phyloP scores from a whole-genome alignment of 2,888 invertebrate genomes.

The Athetis lepigone region DNA sequence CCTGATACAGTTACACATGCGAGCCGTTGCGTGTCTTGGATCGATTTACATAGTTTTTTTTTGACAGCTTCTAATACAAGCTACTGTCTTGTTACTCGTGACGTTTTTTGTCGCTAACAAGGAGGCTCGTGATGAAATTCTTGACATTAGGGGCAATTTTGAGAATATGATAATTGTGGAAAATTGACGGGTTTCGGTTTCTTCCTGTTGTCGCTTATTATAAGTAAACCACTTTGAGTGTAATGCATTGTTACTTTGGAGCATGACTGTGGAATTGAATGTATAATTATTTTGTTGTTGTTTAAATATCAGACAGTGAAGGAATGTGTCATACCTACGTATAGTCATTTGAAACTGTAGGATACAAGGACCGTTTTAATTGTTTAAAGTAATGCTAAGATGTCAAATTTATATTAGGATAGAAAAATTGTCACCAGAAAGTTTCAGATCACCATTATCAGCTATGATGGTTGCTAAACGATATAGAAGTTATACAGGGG shows the following conservation, averaged over 20 bases:
- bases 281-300: constrained; percentile 21
- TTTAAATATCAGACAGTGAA: not conserved
- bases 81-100: constrained; percentile 85
- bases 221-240: constrained; percentile 53
- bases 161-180: constrained; percentile 66
- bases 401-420: too few species aligned
- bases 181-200: constrained; percentile 55
- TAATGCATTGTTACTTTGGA: constrained; percentile 28
- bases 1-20: constrained; percentile 67
- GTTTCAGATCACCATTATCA: too few species aligned
- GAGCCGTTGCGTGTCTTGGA: constrained; percentile 81
- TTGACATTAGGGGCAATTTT: constrained; percentile 71
- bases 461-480: too few species aligned
- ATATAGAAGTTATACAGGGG: too few species aligned
- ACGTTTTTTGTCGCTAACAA: constrained; percentile 73
- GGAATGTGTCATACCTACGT: constrained; percentile 2
- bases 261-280: constrained; percentile 13
- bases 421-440: too few species aligned
- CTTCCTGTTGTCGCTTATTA: constrained; percentile 60
- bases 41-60: constrained; percentile 85
- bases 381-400: too few species aligned
- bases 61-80: constrained; percentile 78
- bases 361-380: too few species aligned
- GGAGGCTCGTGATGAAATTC: constrained; percentile 73
- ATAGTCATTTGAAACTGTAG: too few species aligned